phyloP scores from a whole-genome alignment of 2,797 vertebrate species.

The Chrysocyon brachyurus region DNA sequence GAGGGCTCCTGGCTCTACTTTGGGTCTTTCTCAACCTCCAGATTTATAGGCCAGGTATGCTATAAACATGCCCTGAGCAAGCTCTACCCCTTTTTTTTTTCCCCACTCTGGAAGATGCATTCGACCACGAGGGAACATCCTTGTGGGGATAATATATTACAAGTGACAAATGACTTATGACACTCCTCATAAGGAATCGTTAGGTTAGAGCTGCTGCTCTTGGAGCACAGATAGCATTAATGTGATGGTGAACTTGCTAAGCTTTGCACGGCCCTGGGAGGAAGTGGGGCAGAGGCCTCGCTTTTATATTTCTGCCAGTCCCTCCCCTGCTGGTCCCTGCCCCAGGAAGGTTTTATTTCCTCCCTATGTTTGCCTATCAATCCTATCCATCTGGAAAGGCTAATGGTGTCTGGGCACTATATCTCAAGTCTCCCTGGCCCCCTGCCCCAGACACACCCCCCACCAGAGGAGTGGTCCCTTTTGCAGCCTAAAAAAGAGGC shows the following conservation, averaged over 20 bases:
- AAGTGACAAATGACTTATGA: background rate
- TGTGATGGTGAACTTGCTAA: fast-evolving
- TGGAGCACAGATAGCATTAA: fast-evolving
- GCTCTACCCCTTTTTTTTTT: fast-evolving
- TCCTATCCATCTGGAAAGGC: background rate
- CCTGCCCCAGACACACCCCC: no score
- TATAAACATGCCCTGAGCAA: background rate
- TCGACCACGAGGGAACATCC: fast-evolving
- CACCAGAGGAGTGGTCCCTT: background rate
- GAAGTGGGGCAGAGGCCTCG: fast-evolving
- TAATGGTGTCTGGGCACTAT: background rate
- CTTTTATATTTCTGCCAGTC: background rate
- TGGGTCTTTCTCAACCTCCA: background rate
- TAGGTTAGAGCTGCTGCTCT: background rate
- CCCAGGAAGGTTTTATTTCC: no score
- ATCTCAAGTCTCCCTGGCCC: background rate
- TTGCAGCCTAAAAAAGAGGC: background rate
- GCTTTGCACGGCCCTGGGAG: background rate
- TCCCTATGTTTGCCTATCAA: background rate
- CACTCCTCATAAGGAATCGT: background rate
- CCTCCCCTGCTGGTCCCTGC: background rate
- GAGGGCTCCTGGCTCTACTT: background rate
- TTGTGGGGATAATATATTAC: fast-evolving
- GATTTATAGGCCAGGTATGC: no score
- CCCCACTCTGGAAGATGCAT: fast-evolving